phyloP scores from a whole-genome alignment of 1,140 invertebrate genomes.

The Megathymus violae region DNA sequence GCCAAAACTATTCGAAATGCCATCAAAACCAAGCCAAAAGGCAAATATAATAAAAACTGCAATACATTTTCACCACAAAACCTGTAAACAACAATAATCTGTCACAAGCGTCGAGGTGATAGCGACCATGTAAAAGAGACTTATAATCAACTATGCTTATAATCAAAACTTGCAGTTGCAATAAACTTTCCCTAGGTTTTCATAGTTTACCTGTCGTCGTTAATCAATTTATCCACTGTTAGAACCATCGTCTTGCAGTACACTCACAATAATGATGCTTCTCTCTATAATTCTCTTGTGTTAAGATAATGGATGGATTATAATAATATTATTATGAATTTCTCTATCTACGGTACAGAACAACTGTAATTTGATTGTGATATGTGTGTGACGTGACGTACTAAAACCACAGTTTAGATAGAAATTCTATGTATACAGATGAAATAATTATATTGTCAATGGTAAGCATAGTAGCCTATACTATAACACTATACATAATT shows the following conservation, averaged over 20 bases:
- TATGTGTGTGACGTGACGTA: not conserved
- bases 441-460: too few species aligned
- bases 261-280: conserved; percentile 17
- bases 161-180: conserved; percentile 40
- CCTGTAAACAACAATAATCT: conserved; percentile 66
- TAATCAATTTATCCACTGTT: conserved; percentile 68
- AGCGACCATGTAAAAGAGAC: conserved; percentile 22
- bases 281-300: conserved; percentile 5
- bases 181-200: conserved; percentile 57
- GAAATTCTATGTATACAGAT: too few species aligned
- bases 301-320: conserved; percentile 29
- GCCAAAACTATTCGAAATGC: conserved; percentile 76
- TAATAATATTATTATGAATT: conserved; percentile 43
- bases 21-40: conserved; percentile 82
- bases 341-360: conserved; percentile 19
- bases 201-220: conserved; percentile 64
- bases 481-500: too few species aligned
- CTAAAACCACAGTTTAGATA: too few species aligned
- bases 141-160: conserved; percentile 36
- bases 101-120: conserved; percentile 13
- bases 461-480: too few species aligned
- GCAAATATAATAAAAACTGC: conserved; percentile 82
- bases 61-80: conserved; percentile 81
- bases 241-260: conserved; percentile 56
- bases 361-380: not conserved